Percentiles rank a stretch among this genome's conserved stretches.
Conservation (phyloP, 1,140 invertebrate species). For the Anastrepha obliqua region DNA sequence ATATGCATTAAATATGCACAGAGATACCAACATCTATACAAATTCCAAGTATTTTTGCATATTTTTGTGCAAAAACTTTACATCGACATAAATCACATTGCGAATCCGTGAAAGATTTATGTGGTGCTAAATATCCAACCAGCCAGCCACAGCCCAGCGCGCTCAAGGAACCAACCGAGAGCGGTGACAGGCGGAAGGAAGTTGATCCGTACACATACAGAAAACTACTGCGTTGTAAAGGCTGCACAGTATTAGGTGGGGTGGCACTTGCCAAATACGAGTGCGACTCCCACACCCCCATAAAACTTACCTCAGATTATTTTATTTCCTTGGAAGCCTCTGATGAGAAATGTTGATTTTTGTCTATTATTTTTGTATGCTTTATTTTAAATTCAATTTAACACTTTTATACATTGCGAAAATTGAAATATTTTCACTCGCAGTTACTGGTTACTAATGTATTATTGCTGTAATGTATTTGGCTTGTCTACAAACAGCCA, state of each 20-base stretch:
- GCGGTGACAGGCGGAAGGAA: conserved; percentile 22
- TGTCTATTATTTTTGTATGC: conserved; percentile 17
- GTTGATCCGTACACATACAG: conserved; percentile 17
- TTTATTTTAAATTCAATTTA: conserved; percentile 48
- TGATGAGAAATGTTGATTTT: neutral
- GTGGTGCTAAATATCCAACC: conserved; percentile 55
- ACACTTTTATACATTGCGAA: conserved; percentile 4
- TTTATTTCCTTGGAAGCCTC: neutral
- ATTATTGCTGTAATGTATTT: conserved; percentile 8
- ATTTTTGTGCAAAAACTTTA: conserved; percentile 47
- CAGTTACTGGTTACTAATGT: neutral
- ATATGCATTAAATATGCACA: neutral
- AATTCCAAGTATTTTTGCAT: conserved; percentile 36
- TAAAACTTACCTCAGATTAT: neutral
- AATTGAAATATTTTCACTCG: neutral
- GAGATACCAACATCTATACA: neutral
- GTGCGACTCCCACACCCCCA: neutral
- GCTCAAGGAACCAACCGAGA: neutral
- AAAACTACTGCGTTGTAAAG: neutral
- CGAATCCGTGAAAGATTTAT: conserved; percentile 57
- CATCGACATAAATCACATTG: conserved; percentile 54
- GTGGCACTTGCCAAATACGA: too few relatives aligned
- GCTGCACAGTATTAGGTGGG: neutral
- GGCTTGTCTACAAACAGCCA: neutral
- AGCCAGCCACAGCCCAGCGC: conserved; percentile 4